Conservation (phyloP, 1,140 invertebrate species). For the Diprion similis region DNA sequence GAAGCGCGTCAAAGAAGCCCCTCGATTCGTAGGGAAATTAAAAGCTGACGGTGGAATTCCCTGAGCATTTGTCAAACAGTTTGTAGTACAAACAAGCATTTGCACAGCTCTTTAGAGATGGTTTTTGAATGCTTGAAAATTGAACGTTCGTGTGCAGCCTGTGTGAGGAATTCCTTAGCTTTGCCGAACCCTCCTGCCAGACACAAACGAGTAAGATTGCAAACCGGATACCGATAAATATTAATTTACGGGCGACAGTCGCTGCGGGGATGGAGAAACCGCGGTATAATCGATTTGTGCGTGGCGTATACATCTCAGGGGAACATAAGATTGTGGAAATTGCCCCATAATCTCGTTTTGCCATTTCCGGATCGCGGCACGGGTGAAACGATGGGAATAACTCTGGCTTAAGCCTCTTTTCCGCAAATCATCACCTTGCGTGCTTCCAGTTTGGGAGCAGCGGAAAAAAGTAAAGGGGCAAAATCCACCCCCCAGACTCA, state of each 20-base stretch:
- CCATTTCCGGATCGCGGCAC: no score
- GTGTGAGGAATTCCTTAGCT: no score
- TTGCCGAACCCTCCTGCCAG: not conserved
- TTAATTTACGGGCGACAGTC: not conserved
- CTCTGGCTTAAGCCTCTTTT: not conserved
- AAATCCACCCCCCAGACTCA: not conserved
- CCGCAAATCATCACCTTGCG: not conserved
- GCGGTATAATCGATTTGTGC: not conserved
- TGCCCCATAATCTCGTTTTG: not conserved
- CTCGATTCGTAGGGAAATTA: not conserved
- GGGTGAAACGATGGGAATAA: not conserved
- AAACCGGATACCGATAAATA: not conserved
- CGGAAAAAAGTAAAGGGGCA: not conserved
- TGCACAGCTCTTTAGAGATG: no score
- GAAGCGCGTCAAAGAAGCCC: not conserved
- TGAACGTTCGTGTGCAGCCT: no score
- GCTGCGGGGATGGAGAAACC: not conserved
- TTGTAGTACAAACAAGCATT: no score
- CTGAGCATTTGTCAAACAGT: no score
- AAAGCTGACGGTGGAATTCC: not conserved
- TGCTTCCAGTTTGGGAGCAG: not conserved
- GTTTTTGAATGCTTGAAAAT: no score
- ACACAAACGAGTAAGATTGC: not conserved
- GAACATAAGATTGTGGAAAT: no score
- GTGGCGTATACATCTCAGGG: no score